These are phyloP conservation scores for Crenichthys baileyi DNA, from an alignment of 2,797 vertebrate species.

Conservation along the genomic window DNA sequence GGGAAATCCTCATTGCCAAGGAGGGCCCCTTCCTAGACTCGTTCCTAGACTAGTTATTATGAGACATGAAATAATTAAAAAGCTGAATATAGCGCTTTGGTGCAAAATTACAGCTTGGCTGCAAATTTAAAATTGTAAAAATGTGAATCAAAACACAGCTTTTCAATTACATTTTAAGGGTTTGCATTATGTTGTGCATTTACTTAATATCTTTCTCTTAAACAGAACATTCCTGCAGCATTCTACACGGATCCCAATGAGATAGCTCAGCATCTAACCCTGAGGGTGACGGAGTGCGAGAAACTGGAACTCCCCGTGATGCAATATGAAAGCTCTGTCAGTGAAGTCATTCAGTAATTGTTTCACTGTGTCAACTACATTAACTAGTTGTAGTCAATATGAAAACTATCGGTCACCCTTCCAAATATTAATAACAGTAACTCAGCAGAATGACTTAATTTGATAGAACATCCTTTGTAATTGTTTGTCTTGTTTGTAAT, in stretches of 20 bases:
- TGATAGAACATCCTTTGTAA: neutral
- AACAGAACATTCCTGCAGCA: slow-evolving; percentile 87
- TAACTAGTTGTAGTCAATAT: neutral
- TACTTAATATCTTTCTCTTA: neutral
- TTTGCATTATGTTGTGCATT: neutral
- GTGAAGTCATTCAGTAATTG: slow-evolving; percentile 32
- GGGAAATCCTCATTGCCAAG: too few species aligned
- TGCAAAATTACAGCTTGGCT: too few species aligned
- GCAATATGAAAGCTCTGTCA: slow-evolving; percentile 35
- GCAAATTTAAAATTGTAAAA: too few species aligned
- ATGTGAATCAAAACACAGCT: neutral
- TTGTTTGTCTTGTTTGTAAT: neutral
- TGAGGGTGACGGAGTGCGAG: slow-evolving; percentile 90
- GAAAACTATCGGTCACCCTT: neutral
- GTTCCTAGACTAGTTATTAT: too few species aligned
- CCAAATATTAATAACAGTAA: slow-evolving; percentile 17
- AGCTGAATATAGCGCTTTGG: too few species aligned
- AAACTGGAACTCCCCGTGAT: slow-evolving; percentile 82
- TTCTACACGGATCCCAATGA: slow-evolving; percentile 95
- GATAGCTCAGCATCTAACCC: slow-evolving; percentile 89
- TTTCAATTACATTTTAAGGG: neutral
- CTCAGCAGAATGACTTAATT: slow-evolving; percentile 1
- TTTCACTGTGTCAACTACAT: slow-evolving; percentile 7
- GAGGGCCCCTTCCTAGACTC: too few species aligned
- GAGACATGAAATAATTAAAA: too few species aligned